Evolutionary conservation across 2,113 vertebrate species (phyloP).

Genomic region (Pardalotus punctatus): DNA sequence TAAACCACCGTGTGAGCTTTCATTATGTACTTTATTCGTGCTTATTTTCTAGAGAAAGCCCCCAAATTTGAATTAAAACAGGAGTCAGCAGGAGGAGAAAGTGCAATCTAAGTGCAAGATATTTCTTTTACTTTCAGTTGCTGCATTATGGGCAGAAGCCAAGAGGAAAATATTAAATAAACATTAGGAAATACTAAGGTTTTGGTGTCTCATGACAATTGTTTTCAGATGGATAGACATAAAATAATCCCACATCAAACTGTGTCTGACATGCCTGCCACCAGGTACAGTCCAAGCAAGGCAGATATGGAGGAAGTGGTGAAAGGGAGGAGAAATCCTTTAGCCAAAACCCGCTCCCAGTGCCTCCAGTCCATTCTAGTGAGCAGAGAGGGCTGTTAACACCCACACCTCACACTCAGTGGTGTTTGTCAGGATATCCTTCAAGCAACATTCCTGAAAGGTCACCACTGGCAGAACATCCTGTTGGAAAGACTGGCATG

Average conservation of each 20-base stretch:
- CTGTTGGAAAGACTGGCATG: not conserved
- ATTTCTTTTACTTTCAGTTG: not conserved
- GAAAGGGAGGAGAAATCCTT: not conserved
- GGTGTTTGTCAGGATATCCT: not conserved
- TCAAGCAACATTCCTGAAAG: not conserved
- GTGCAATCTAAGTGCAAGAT: not conserved
- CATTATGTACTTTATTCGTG: not conserved
- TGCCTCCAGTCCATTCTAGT: not conserved
- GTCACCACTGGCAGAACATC: not conserved
- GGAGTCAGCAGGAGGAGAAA: not conserved
- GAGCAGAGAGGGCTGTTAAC: not conserved
- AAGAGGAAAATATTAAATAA: slow-evolving; percentile 1
- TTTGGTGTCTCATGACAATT: not conserved
- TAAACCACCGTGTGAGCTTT: not conserved
- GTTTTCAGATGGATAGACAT: not conserved
- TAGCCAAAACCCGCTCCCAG: not conserved
- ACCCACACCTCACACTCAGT: not conserved
- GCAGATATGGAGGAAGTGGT: not conserved
- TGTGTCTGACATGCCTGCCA: not conserved
- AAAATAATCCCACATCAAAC: not conserved
- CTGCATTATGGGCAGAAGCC: not conserved
- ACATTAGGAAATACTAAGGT: not conserved
- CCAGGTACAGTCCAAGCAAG: not conserved
- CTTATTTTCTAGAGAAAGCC: not conserved
- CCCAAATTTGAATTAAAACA: not conserved